Base-by-base conservation (phyloP, 1,140 invertebrate species). In the Drosophila orena region DNA sequence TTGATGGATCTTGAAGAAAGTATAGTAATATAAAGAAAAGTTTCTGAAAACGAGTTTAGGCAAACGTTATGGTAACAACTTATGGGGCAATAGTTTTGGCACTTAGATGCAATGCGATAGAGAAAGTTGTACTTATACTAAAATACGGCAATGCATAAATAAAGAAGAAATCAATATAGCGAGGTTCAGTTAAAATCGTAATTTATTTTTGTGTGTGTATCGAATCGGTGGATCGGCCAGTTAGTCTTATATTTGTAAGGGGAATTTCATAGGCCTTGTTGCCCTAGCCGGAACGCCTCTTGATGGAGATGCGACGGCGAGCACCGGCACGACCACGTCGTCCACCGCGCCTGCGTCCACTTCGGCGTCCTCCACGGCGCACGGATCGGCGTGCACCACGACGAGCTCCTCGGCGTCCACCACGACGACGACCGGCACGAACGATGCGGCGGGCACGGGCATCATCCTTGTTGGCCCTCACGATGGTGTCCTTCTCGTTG, bases 401-500 rank as follows among this genome's bases (percentile, higher is more conserved):
- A 44, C 70, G 52, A 24, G 65, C 55, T n/a, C 62, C 64, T 3
- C 73, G 40, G 7, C 75, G 64, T 22, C 75, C 38, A 6, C 53
- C 38, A 10, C 64, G 15, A 40, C 77, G 79, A 15, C 74, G 57
- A 43, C 77, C 61, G 14, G 68, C 62, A 35, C 83, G 84, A n/a
- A 88, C 44, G 20, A 76, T 61, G 43, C 83, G 78, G 10, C 83
- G 77, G 60, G 83, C 83, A 62, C 83, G 83, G 15, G 55, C 83
- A 30, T 88, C 83, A 14, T 83, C 52, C 46, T 68, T 77, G 65
- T 65, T 89, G 35, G 75, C n/a, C 0, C 47, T 43, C 6, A 62
- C 65, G 37, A 71, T 44, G 34, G 74, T 68, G 38, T 79, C 34
- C 57, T 60, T 76, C 1, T 60, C 22, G 11, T 70, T 56, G 52